Evolutionary conservation across 2,888 invertebrate genomes (phyloP).

Genomic region (Ophion slaviceki): DNA sequence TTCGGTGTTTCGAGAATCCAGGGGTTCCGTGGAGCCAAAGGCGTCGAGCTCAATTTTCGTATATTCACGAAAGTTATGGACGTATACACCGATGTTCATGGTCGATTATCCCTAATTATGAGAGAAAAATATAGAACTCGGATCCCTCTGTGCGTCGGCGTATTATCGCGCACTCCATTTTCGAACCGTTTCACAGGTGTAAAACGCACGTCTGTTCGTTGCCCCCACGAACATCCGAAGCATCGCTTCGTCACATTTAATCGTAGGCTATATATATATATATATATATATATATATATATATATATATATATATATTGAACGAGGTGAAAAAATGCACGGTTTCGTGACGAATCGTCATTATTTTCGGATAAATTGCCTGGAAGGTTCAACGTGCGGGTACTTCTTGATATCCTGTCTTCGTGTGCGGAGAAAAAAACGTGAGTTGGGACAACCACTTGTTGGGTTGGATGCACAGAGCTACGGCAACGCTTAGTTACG

Average conservation of each 20-base stretch:
- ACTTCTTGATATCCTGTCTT: too few relatives aligned
- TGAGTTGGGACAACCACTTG: neutral
- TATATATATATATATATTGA: constrained; percentile 21
- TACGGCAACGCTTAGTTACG: too few relatives aligned
- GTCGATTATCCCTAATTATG: constrained; percentile 69
- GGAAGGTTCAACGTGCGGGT: neutral
- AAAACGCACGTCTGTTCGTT: constrained; percentile 60
- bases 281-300: constrained; percentile 10
- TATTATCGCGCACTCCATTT: constrained; percentile 28
- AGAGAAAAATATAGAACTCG: constrained; percentile 41
- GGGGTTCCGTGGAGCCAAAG: constrained; percentile 45
- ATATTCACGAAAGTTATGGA: constrained; percentile 61
- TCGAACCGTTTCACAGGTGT: constrained; percentile 61
- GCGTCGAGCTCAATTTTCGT: constrained; percentile 64
- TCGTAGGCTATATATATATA: constrained; percentile 27
- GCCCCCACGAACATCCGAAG: neutral
- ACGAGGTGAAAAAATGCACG: constrained; percentile 13
- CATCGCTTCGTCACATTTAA: constrained; percentile 52
- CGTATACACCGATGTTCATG: constrained; percentile 36
- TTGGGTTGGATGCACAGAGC: neutral
- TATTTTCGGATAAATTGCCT: constrained; percentile 1
- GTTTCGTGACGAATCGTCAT: constrained; percentile 60
- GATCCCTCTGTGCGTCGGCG: constrained; percentile 12
- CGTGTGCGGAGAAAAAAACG: too few relatives aligned
- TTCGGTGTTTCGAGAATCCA: constrained; percentile 60